Evolutionary conservation across 92 coral and sea anemone genomes (phyloP), one percentile per base, ranked within the genome.

Genomic region (Galaxea fascicularis): DNA sequence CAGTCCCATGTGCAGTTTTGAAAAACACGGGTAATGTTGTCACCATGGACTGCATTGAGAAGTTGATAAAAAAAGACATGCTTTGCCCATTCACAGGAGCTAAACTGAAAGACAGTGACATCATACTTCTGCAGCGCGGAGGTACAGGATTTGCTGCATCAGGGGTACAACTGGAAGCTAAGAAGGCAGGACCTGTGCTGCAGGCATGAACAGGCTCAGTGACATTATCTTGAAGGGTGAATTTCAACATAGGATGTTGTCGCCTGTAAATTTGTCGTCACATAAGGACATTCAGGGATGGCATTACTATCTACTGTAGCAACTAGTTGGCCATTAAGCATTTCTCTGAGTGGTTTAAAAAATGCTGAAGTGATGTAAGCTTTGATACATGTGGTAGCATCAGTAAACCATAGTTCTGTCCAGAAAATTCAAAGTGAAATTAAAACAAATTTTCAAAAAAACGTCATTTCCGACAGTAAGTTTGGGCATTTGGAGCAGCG

Each of bases 141-240:
- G 98, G 98, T 1, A 96, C 98, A 25, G 98, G 98, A 15, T 96
- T 94, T 92, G 98, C 98, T 45, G 98, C 91, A 0, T 85, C 98
- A 45, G 98, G 98, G 10, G 94, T 93, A 1, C 89, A 89, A 18
- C 80, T 96, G 16, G 92, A 93, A 56, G 98, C 98, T 12, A 96
- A 94, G 86, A 96, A 91, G 54, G 92, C 91, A 58, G 98, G 98
- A 30, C 98, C 98, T 24, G 98, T 89, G 49, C 84, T 96, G 92
- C 91, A 89, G 84, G 96, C 91, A 10, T 96, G 79, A 20, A 49
- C 31, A 18, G 51, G 39, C 16, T 4, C 16, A 11, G 31, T 10
- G 65, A 49, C 13, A 4, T 71, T 13, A 71, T 10, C 45, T 11
- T 41, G 56, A 27, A 17, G 11, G 21, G 20, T 10, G 35, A 20